Conservation (phyloP, 2,888 invertebrate species). For the Macrophya alboannulata region DNA sequence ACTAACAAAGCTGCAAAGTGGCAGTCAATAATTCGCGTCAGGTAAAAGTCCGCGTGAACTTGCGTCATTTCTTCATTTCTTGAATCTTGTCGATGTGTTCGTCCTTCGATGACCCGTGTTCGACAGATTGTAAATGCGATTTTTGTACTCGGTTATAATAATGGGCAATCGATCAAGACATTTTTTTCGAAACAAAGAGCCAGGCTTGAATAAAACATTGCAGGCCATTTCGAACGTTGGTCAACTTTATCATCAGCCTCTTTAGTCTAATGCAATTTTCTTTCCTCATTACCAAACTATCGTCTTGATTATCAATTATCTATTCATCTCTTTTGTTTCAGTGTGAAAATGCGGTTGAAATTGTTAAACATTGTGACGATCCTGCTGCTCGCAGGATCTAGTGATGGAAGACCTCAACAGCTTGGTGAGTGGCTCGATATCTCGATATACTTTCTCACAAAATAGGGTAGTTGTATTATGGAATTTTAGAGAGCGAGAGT, state of each 20-base stretch:
- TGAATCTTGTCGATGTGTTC: slow-evolving; percentile 6
- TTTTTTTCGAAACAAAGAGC: slow-evolving; percentile 17
- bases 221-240: neutral
- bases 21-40: slow-evolving; percentile 68
- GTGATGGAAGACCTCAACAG: slow-evolving; percentile 73
- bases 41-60: slow-evolving; percentile 57
- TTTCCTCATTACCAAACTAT: neutral
- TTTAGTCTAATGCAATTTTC: neutral
- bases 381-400: slow-evolving; percentile 72
- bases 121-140: slow-evolving; percentile 31
- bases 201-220: slow-evolving; percentile 24
- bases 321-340: slow-evolving; percentile 68
- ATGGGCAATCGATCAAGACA: slow-evolving; percentile 37
- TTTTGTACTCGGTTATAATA: neutral
- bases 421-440: slow-evolving; percentile 68
- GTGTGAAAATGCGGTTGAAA: slow-evolving; percentile 75
- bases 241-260: neutral
- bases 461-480: neutral
- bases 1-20: slow-evolving; percentile 60
- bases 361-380: slow-evolving; percentile 69
- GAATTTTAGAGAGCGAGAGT: slow-evolving; percentile 21
- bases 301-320: neutral
- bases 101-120: slow-evolving; percentile 38
- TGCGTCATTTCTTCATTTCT: slow-evolving; percentile 54
- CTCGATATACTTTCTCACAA: slow-evolving; percentile 6